A percentile compares a stretch with the other conserved stretches of the same genome.
phyloP scores from a whole-genome alignment of 37 sponge, comb jelly and placozoan species.

The Hexactinellida sp. region DNA sequence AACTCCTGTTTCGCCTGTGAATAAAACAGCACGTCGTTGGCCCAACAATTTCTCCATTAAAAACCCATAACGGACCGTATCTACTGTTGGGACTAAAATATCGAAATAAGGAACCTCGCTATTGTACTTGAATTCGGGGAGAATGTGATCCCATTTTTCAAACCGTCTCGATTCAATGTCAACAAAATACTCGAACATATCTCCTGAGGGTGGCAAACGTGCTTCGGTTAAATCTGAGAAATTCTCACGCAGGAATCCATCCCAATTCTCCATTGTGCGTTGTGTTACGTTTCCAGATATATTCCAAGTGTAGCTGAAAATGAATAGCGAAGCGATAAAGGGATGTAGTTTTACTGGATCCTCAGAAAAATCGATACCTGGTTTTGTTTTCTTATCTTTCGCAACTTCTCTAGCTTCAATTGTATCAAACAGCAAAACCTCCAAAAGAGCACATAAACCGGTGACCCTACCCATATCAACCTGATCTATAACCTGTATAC shows the following conservation, averaged over 20 bases:
- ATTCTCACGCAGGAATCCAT: conserved; percentile 67
- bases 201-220: conserved; percentile 53
- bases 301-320: conserved; percentile 82
- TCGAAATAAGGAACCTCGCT: conserved; percentile 85
- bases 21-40: conserved; percentile 66
- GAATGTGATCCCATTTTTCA: conserved; percentile 83
- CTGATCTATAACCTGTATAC: conserved; percentile 62
- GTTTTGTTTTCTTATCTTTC: conserved; percentile 9
- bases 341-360: conserved; percentile 72
- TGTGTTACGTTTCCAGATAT: conserved; percentile 82
- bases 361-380: conserved; percentile 39
- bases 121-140: conserved; percentile 67
- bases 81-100: conserved; percentile 89
- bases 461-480: conserved; percentile 65
- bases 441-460: conserved; percentile 56
- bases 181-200: conserved; percentile 81
- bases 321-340: conserved; percentile 67
- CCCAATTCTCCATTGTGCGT: conserved; percentile 77
- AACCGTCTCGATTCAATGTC: conserved; percentile 59
- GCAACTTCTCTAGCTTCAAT: conserved; percentile 7
- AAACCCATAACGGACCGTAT: conserved; percentile 86
- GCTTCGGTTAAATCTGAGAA: conserved; percentile 75
- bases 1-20: conserved; percentile 95
- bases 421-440: conserved; percentile 45
- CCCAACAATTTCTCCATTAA: conserved; percentile 71